A percentile compares a stretch with the other conserved stretches of the same genome.
phyloP scores from a whole-genome alignment of 2,888 invertebrate genomes.

The Choristoneura rosaceana region DNA sequence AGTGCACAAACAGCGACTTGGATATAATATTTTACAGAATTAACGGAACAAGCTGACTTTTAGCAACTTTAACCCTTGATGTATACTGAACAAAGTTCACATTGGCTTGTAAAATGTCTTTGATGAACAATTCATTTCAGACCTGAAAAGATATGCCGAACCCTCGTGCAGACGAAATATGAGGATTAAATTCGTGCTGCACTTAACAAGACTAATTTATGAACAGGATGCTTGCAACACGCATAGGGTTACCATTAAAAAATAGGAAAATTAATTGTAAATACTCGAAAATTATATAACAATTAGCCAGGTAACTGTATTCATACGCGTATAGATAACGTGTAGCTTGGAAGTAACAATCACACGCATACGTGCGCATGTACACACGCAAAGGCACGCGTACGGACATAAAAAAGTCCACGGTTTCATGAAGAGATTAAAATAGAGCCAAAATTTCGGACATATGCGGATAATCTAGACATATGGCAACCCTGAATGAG shows the following conservation, averaged over 20 bases:
- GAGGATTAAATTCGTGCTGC: conserved; percentile 85
- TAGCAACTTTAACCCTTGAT: conserved; percentile 57
- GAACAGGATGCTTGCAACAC: conserved; percentile 68
- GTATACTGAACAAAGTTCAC: conserved; percentile 52
- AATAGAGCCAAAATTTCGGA: neutral
- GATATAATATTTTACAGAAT: neutral
- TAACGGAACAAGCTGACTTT: conserved; percentile 43
- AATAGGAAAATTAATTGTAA: neutral
- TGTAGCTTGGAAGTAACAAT: too few relatives aligned
- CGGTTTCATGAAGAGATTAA: too few relatives aligned
- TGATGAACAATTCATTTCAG: conserved; percentile 69
- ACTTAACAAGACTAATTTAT: conserved; percentile 85
- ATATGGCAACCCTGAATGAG: neutral
- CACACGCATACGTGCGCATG: too few relatives aligned
- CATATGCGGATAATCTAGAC: neutral
- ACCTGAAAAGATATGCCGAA: conserved; percentile 81
- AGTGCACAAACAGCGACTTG: neutral
- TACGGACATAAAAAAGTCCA: too few relatives aligned
- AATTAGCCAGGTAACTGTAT: too few relatives aligned
- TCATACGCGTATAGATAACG: too few relatives aligned
- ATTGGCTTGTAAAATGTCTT: conserved; percentile 52
- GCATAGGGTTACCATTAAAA: conserved; percentile 38
- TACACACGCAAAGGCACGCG: too few relatives aligned
- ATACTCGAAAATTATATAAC: too few relatives aligned
- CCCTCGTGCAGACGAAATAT: conserved; percentile 81